These are phyloP conservation scores for Pegoplata infirma DNA, from an alignment of 2,888 invertebrate genomes.

Conservation along the genomic window DNA sequence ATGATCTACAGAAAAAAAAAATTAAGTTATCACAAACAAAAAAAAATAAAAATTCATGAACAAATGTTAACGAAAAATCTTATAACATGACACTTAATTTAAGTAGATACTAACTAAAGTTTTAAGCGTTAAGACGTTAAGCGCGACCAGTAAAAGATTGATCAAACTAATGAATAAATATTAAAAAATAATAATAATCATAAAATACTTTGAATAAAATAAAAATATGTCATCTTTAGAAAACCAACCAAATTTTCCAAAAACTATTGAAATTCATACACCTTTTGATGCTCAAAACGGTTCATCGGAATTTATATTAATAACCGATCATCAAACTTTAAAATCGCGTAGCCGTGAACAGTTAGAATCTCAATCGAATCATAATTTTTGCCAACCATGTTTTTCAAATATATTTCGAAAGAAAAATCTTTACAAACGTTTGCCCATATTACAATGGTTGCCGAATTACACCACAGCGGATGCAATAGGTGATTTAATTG, in stretches of 20 bases:
- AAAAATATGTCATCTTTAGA: conserved; percentile 71
- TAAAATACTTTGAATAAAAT: neutral
- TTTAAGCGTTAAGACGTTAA: conserved; percentile 46
- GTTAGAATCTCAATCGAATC: conserved; percentile 61
- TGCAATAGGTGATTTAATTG: conserved; percentile 91
- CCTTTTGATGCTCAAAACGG: conserved; percentile 72
- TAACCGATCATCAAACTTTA: conserved; percentile 73
- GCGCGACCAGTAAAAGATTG: conserved; percentile 5
- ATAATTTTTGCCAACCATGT: conserved; percentile 59
- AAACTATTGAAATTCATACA: conserved; percentile 68
- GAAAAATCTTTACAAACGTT: conserved; percentile 85
- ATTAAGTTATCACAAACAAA: conserved; percentile 37
- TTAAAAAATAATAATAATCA: neutral
- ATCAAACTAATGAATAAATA: conserved; percentile 7
- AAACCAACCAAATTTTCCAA: conserved; percentile 70
- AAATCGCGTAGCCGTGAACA: conserved; percentile 69
- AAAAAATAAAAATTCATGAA: conserved; percentile 28
- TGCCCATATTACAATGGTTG: conserved; percentile 88
- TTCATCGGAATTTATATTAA: conserved; percentile 73
- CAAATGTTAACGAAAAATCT: conserved; percentile 43
- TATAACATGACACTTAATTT: conserved; percentile 16
- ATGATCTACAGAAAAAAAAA: conserved; percentile 5
- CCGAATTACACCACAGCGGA: conserved; percentile 85
- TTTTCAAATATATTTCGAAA: conserved; percentile 80
- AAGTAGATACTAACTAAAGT: conserved; percentile 37